These are phyloP conservation scores for Platyscapa corneri DNA, from an alignment of 1,140 invertebrate species.

Conservation along the genomic window DNA sequence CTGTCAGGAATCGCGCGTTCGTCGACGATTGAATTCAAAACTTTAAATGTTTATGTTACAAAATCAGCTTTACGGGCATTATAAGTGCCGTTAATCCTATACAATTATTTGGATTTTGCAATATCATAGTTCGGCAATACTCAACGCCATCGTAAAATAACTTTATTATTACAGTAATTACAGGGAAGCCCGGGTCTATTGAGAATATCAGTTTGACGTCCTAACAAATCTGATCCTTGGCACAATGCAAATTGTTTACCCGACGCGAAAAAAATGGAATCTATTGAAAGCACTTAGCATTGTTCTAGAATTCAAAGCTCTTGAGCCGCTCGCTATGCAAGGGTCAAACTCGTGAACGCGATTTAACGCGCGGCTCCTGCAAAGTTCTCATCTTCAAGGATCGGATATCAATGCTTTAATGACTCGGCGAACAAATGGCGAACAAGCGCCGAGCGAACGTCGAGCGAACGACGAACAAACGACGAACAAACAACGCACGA, in stretches of 20 bases:
- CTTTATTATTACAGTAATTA: not conserved
- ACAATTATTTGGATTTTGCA: not conserved
- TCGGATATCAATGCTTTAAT: not conserved
- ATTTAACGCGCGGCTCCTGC: not conserved
- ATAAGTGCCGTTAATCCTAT: not conserved
- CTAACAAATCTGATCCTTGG: not conserved
- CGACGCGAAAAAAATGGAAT: not conserved
- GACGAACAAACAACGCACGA: no score
- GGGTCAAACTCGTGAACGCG: not conserved
- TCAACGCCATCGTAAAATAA: not conserved
- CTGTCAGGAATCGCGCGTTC: not conserved
- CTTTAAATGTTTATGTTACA: not conserved
- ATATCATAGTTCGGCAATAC: not conserved
- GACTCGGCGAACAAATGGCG: not conserved
- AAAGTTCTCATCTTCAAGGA: not conserved
- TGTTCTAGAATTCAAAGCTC: not conserved
- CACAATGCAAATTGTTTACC: not conserved
- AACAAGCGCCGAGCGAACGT: no score
- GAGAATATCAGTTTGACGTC: not conserved
- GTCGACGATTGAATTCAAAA: not conserved
- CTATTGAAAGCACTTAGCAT: not conserved
- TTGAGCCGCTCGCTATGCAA: not conserved
- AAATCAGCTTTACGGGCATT: not conserved
- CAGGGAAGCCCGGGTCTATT: not conserved
- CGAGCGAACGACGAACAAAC: no score